These are phyloP conservation scores for Cartodere bifasciata DNA, from an alignment of 2,888 invertebrate genomes.

Conservation along the genomic window DNA sequence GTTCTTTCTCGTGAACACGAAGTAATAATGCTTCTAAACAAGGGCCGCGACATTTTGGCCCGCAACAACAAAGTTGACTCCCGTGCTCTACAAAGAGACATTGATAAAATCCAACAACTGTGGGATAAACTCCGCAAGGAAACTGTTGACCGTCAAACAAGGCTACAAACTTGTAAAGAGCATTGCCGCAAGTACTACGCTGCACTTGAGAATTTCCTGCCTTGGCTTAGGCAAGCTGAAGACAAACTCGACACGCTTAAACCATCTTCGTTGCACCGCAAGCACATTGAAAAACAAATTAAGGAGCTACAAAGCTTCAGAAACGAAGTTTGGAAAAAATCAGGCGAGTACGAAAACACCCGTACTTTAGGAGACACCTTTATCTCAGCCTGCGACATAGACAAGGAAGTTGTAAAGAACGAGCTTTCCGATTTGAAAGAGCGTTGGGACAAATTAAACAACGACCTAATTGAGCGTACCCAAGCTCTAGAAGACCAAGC, in stretches of 20 bases:
- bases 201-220: slow-evolving; percentile 71
- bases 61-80: slow-evolving; percentile 37
- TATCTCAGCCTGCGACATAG: slow-evolving; percentile 76
- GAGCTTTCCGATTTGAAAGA: slow-evolving; percentile 71
- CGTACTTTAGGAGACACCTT: slow-evolving; percentile 78
- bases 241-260: slow-evolving; percentile 67
- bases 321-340: slow-evolving; percentile 87
- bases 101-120: slow-evolving; percentile 79
- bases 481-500: slow-evolving; percentile 75
- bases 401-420: slow-evolving; percentile 77
- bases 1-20: slow-evolving; percentile 85
- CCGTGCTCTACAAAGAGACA: slow-evolving; percentile 57
- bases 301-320: slow-evolving; percentile 79
- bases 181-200: slow-evolving; percentile 83
- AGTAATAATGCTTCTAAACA: slow-evolving; percentile 85
- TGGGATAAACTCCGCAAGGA: slow-evolving; percentile 89
- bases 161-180: slow-evolving; percentile 82
- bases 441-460: slow-evolving; percentile 84
- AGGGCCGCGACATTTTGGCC: slow-evolving; percentile 60
- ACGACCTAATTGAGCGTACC: slow-evolving; percentile 62
- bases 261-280: slow-evolving; percentile 69
- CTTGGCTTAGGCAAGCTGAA: slow-evolving; percentile 81
- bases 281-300: slow-evolving; percentile 77
- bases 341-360: slow-evolving; percentile 86
- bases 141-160: slow-evolving; percentile 72